phyloP scores from a whole-genome alignment of 2,888 invertebrate genomes.

The Stramonita haemastoma region DNA sequence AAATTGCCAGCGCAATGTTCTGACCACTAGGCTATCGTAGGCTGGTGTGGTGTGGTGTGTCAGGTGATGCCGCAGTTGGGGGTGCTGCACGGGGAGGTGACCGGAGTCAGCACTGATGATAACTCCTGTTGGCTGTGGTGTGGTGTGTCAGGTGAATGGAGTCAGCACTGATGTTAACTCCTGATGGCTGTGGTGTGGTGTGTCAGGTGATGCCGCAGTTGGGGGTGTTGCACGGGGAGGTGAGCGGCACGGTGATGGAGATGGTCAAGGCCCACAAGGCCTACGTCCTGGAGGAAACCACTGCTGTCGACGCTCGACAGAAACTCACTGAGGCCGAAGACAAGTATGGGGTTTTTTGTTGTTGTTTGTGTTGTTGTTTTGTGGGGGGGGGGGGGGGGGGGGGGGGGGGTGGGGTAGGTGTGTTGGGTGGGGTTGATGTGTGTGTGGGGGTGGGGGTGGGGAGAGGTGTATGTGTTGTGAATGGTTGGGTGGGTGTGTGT shows the following conservation, averaged over 20 bases:
- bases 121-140: too few relatives aligned
- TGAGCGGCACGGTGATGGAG: constrained; percentile 82
- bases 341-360: constrained; percentile 78
- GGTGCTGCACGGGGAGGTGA: constrained; percentile 64
- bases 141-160: too few relatives aligned
- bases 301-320: constrained; percentile 95
- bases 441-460: too few relatives aligned
- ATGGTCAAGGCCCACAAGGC: constrained; percentile 95
- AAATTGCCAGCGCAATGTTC: too few relatives aligned
- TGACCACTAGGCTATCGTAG: too few relatives aligned
- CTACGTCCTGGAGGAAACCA: constrained; percentile 96
- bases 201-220: constrained; percentile 74
- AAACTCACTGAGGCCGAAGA: constrained; percentile 97
- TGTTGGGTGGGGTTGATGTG: too few relatives aligned
- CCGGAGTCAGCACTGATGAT: too few relatives aligned
- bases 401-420: too few relatives aligned
- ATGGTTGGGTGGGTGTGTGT: too few relatives aligned
- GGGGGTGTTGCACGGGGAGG: constrained; percentile 64
- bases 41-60: background rate
- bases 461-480: too few relatives aligned
- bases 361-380: background rate
- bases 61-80: constrained; percentile 74
- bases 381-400: background rate
- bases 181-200: background rate
- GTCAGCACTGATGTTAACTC: too few relatives aligned